A percentile compares a stretch with the other conserved stretches of the same genome.
Evolutionary conservation across 2,888 invertebrate genomes (phyloP).

Genomic region (Drosophila anomelani): DNA sequence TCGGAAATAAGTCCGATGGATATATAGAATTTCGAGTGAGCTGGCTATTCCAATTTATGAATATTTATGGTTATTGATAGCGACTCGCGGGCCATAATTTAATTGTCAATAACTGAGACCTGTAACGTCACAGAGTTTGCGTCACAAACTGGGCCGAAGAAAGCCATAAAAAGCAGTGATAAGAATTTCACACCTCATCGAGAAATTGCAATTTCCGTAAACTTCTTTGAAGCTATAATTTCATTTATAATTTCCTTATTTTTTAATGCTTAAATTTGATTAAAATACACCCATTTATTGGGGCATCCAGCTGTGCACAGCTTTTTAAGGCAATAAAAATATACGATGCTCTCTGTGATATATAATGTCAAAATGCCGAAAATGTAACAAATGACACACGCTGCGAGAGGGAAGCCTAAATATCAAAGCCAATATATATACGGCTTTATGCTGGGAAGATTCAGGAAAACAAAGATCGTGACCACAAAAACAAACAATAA

Average conservation of each 20-base stretch:
- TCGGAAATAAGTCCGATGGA: conserved; percentile 5
- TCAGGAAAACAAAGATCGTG: conserved; percentile 37
- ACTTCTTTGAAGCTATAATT: neutral
- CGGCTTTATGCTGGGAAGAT: conserved; percentile 23
- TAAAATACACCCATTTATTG: conserved; percentile 3
- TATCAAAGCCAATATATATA: conserved; percentile 17
- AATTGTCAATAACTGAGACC: conserved; percentile 19
- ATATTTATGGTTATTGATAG: conserved; percentile 12
- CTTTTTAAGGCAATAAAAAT: conserved; percentile 23
- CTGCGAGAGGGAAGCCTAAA: conserved; percentile 23
- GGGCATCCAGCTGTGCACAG: conserved; percentile 49
- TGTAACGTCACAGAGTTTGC: conserved; percentile 33
- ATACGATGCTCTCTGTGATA: conserved; percentile 43
- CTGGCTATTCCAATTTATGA: conserved; percentile 2
- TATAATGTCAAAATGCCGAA: conserved; percentile 56
- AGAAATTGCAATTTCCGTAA: conserved; percentile 11
- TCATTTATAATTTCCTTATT: conserved; percentile 10
- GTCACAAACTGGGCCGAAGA: conserved; percentile 15
- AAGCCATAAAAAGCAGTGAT: conserved; percentile 8
- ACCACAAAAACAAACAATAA: conserved; percentile 39
- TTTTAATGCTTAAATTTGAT: neutral
- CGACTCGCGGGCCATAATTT: conserved; percentile 25
- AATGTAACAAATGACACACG: conserved; percentile 46
- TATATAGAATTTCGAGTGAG: conserved; percentile 29
- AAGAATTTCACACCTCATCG: conserved; percentile 3